Conservation (phyloP, 2,113 vertebrate genomes). For the Theristicus caerulescens region DNA sequence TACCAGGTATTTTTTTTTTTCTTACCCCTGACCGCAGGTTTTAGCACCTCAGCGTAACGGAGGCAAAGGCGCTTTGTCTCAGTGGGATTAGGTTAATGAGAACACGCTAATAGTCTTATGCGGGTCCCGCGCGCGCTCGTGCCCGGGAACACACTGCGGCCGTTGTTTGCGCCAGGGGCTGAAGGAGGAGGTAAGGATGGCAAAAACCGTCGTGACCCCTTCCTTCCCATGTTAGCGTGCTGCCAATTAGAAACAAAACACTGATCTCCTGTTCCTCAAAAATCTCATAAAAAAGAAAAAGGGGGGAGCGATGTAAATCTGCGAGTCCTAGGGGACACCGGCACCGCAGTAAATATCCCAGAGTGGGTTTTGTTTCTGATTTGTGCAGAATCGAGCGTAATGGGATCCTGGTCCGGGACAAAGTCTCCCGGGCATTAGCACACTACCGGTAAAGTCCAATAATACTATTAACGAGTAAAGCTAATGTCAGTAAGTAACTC, state of each 20-base stretch:
- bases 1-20: neutral
- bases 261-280: neutral
- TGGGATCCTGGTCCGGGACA: neutral
- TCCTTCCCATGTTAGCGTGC: neutral
- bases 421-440: neutral
- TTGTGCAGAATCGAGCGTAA: neutral
- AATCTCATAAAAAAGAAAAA: neutral
- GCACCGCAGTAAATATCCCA: neutral
- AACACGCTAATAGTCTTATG: neutral
- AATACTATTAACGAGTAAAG: conserved; percentile 36
- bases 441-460: neutral
- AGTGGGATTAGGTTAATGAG: neutral
- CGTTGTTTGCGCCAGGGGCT: neutral
- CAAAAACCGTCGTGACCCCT: neutral
- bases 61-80: conserved; percentile 5
- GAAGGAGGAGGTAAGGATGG: neutral
- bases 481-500: conserved; percentile 30
- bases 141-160: neutral
- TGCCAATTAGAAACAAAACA: neutral
- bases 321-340: neutral
- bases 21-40: neutral
- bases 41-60: neutral
- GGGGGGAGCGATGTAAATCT: neutral
- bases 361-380: neutral
- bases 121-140: fast-evolving